phyloP scores from a whole-genome alignment of 2,113 vertebrate species.

The Pterophyllum scalare region DNA sequence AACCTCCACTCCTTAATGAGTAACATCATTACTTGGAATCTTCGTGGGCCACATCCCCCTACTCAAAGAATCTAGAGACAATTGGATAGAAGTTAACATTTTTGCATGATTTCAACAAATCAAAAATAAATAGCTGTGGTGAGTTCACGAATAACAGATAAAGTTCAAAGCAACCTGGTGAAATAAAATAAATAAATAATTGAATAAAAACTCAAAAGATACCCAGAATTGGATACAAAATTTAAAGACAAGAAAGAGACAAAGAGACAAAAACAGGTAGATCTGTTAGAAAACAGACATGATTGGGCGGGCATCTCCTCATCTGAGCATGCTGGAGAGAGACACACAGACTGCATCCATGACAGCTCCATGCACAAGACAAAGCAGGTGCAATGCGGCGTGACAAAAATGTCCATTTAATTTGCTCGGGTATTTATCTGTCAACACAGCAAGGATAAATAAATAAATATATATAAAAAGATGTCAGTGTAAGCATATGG shows the following conservation, averaged over 20 bases:
- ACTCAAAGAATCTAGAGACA: constrained; percentile 71
- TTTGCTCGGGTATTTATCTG: constrained; percentile 12
- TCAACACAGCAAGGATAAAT: background rate
- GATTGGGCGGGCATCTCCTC: constrained; percentile 72
- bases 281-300: constrained; percentile 78
- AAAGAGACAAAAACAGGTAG: constrained; percentile 77
- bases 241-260: constrained; percentile 77
- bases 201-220: constrained; percentile 29
- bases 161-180: constrained; percentile 38
- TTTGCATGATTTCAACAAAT: constrained; percentile 68
- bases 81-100: constrained; percentile 70
- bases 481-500: constrained; percentile 23
- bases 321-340: constrained; percentile 67
- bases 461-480: background rate
- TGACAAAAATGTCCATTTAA: constrained; percentile 30
- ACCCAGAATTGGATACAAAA: constrained; percentile 79
- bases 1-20: constrained; percentile 70
- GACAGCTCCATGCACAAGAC: constrained; percentile 57
- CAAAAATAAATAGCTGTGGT: constrained; percentile 17
- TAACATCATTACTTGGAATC: constrained; percentile 72
- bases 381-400: constrained; percentile 58
- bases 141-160: constrained; percentile 42
- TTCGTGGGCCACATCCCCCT: constrained; percentile 67
- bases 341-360: constrained; percentile 42
- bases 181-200: background rate